These are phyloP conservation scores for Ficedula albicollis DNA, from an alignment of 2,797 vertebrate genomes.

Conservation along the genomic window DNA sequence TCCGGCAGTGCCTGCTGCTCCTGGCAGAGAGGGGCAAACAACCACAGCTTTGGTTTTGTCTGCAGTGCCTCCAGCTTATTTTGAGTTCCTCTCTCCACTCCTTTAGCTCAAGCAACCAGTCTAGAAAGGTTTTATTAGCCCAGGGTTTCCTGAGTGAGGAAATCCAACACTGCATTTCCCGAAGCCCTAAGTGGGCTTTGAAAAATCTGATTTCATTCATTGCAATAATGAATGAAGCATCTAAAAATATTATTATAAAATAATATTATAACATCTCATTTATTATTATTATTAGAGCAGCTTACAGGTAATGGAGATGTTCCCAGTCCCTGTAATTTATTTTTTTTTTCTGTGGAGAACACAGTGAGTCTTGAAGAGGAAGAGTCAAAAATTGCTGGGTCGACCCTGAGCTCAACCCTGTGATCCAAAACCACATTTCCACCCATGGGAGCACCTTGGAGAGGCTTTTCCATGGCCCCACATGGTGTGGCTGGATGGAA, in stretches of 20 bases:
- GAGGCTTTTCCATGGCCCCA: background rate
- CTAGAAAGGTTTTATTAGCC: background rate
- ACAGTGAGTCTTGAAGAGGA: background rate
- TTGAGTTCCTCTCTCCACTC: background rate
- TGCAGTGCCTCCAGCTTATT: background rate
- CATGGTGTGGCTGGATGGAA: fast-evolving
- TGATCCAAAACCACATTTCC: fast-evolving
- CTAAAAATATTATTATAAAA: too few relatives aligned
- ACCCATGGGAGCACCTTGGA: fast-evolving
- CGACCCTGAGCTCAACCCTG: fast-evolving
- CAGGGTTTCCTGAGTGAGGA: background rate
- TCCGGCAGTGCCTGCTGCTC: background rate
- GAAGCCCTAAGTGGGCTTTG: background rate
- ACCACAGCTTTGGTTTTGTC: background rate
- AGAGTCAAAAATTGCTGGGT: background rate
- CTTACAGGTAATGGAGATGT: background rate
- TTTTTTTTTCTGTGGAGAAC: background rate
- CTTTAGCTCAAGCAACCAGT: background rate
- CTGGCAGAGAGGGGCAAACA: background rate
- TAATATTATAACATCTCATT: too few relatives aligned
- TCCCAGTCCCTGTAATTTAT: background rate
- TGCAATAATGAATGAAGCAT: background rate
- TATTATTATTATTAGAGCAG: background rate
- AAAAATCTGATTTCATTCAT: background rate
- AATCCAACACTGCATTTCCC: background rate